phyloP scores from a whole-genome alignment of 2,888 invertebrate genomes.

The Tetramorium bicarinatum region DNA sequence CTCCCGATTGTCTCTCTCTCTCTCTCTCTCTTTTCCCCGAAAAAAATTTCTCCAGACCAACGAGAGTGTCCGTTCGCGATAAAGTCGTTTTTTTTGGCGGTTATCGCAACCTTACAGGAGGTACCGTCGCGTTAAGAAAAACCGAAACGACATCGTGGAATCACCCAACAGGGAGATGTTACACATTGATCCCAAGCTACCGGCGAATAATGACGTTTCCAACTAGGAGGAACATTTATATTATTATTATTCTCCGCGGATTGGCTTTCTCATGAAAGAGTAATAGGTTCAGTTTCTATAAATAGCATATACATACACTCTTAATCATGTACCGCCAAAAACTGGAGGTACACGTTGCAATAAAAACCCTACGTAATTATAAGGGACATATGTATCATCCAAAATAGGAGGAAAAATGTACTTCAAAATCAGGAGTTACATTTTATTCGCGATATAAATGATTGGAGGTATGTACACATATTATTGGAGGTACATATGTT shows the following conservation, averaged over 20 bases:
- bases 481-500: no score
- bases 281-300: neutral
- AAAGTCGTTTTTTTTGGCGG: slow-evolving; percentile 5
- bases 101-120: slow-evolving; percentile 24
- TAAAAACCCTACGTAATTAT: no score
- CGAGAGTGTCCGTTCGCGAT: slow-evolving; percentile 27
- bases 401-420: no score
- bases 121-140: neutral
- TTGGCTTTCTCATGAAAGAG: neutral
- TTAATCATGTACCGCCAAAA: no score
- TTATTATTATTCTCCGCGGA: neutral
- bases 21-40: neutral
- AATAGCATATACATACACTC: neutral
- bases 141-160: slow-evolving; percentile 15
- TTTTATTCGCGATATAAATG: no score
- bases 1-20: neutral
- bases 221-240: neutral
- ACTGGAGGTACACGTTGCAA: no score
- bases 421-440: no score
- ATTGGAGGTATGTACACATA: no score
- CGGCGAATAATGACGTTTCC: neutral
- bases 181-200: neutral
- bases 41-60: neutral
- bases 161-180: slow-evolving; percentile 20
- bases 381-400: no score